These are phyloP conservation scores for Brachyrhaphis roseni DNA, from an alignment of 2,797 vertebrate genomes.

Conservation along the genomic window DNA sequence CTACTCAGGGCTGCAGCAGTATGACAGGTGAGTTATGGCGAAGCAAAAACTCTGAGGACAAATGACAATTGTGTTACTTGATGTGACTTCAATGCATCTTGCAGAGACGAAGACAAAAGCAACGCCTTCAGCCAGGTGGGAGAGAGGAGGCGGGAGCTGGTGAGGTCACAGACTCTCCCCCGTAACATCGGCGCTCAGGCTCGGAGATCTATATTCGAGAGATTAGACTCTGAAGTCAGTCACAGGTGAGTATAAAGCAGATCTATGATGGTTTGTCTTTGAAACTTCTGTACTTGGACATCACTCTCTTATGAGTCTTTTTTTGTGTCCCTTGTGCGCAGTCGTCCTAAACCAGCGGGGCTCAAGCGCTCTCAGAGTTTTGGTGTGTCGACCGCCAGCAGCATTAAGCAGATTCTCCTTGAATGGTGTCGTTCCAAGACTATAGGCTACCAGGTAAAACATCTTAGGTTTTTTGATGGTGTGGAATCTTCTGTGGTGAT, in stretches of 20 bases:
- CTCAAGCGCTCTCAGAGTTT: conserved; percentile 97
- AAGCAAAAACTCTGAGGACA: not conserved
- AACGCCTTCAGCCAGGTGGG: conserved; percentile 60
- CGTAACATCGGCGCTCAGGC: conserved; percentile 87
- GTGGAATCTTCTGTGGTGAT: not conserved
- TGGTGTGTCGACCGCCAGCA: conserved; percentile 93
- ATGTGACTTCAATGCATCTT: conserved; percentile 5
- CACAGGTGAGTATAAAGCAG: conserved; percentile 78
- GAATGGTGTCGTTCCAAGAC: conserved; percentile 99
- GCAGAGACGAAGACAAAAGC: conserved; percentile 63
- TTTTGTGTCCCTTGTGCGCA: conserved; percentile 16
- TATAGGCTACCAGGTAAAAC: conserved; percentile 90
- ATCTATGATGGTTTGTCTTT: not conserved
- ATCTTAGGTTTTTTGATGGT: not conserved
- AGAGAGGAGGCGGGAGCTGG: conserved; percentile 88
- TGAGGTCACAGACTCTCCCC: conserved; percentile 94
- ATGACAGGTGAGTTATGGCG: conserved; percentile 67
- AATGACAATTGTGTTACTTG: not conserved
- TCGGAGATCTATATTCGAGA: conserved; percentile 89
- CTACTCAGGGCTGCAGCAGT: conserved; percentile 69
- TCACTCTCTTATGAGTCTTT: not conserved
- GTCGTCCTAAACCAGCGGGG: conserved; percentile 80
- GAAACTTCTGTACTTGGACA: not conserved
- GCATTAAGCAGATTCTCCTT: conserved; percentile 96
- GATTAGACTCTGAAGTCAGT: conserved; percentile 83